Evolutionary conservation across 2,797 vertebrate genomes (phyloP).

Genomic region (Crenuchus spilurus): DNA sequence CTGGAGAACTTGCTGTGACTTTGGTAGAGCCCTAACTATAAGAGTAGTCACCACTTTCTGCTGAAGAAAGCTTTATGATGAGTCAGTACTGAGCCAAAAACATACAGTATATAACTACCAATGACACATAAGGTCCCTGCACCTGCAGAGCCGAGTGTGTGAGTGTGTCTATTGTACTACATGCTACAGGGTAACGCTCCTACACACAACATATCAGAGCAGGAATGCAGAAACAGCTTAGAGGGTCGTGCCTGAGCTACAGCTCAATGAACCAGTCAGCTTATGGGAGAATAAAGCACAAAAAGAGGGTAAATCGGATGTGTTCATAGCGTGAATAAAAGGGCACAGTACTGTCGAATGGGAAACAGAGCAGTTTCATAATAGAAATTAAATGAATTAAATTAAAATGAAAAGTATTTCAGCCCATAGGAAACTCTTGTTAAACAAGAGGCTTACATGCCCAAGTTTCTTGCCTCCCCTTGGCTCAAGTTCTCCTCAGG

Average conservation of each 20-base stretch:
- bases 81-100: too few species aligned
- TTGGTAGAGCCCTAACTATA: too few species aligned
- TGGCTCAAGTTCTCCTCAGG: conserved; percentile 95
- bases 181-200: neutral
- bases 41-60: too few species aligned
- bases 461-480: conserved; percentile 97
- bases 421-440: too few species aligned
- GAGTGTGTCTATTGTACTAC: neutral
- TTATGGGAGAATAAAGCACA: conserved; percentile 24
- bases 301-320: neutral
- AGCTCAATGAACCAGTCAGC: neutral
- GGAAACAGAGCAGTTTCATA: neutral
- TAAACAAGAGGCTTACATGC: conserved; percentile 88
- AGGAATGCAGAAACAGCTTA: neutral
- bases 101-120: neutral
- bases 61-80: too few species aligned
- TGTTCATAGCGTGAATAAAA: too few species aligned
- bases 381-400: too few species aligned
- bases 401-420: too few species aligned
- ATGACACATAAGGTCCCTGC: neutral
- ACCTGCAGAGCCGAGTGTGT: neutral
- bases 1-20: too few species aligned
- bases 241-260: neutral
- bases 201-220: neutral
- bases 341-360: neutral